Base-by-base conservation (phyloP, 2,888 invertebrate species). In the Leistus spinibarbis region DNA sequence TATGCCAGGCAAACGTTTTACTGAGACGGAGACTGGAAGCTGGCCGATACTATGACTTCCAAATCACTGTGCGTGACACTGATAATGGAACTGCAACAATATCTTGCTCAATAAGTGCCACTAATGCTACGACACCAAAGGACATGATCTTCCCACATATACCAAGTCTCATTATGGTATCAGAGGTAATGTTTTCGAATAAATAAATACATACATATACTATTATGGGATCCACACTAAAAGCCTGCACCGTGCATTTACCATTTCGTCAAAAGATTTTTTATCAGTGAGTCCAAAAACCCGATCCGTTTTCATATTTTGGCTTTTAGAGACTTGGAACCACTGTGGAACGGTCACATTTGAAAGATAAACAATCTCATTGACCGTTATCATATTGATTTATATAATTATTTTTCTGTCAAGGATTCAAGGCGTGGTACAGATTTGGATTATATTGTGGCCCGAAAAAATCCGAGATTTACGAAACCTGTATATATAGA, bases 1-100 rank as follows among this genome's bases (percentile, higher is more conserved):
- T 95, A 81, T 96, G 96, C 86, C 95, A 95, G 85, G 95, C 95
- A 74, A 95, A 96, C 85, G 92, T 96, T 80, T 90, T 95, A 78
- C 87, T 96, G 78, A 90, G 92, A 79, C 89, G 92, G 80, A 88
- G 92, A 77, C 86, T 96, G 80, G 93, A 93, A 84, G 90, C 92
- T 0, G 94, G 94, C n/a, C 90, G 95, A 77, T 92, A 92, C 81
- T 94, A 95, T 85, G 95, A 95, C 87, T 95, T 95, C 86, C 89
- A 92, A 78, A 88, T 90, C 70, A 86, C 86, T 57, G 83, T 85
- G 9, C 80, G 90, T 80, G 95, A 95, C 87, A 92, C 94, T 77
- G 91, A 91, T 82, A 95, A 95, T 19, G 91, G 63, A 57, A 76
- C 74, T 23, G 81, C 81, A 3, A 78, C 74, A n/a, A 80, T 84